These are phyloP conservation scores for Sphaerophoria taeniata DNA, from an alignment of 2,888 invertebrate species.

Conservation along the genomic window DNA sequence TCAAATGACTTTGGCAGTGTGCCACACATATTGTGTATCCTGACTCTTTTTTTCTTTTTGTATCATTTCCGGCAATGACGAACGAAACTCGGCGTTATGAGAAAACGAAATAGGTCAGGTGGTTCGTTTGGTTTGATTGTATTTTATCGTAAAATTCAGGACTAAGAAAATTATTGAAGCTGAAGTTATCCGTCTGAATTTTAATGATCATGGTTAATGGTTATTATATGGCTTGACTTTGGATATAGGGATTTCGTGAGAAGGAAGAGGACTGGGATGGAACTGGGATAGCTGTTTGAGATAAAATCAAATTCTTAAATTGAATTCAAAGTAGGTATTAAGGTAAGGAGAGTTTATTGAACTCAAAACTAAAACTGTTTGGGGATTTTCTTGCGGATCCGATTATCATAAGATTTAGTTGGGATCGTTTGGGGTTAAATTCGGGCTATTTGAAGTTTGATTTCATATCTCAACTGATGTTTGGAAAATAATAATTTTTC, in stretches of 20 bases:
- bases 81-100: not conserved
- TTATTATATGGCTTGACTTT: not conserved
- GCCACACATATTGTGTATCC: conserved; percentile 35
- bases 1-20: conserved; percentile 31
- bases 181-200: conserved; percentile 36
- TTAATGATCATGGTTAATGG: conserved; percentile 35
- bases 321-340: not conserved
- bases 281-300: not conserved
- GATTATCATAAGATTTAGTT: no score
- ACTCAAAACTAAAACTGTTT: not conserved
- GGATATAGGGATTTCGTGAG: no score
- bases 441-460: no score
- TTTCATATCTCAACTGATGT: no score
- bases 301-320: conserved; percentile 14
- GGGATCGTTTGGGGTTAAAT: no score
- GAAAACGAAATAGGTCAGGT: conserved; percentile 51
- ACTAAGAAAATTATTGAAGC: not conserved
- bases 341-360: not conserved
- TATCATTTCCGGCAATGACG: conserved; percentile 11
- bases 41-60: not conserved
- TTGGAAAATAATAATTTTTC: no score
- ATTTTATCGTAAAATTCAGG: conserved; percentile 34
- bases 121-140: conserved; percentile 15
- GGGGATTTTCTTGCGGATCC: not conserved
- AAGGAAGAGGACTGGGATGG: not conserved